A percentile compares a stretch with the other conserved stretches of the same genome.
Evolutionary conservation across 2,797 vertebrate species (phyloP).

Genomic region (Hybognathus amarus): DNA sequence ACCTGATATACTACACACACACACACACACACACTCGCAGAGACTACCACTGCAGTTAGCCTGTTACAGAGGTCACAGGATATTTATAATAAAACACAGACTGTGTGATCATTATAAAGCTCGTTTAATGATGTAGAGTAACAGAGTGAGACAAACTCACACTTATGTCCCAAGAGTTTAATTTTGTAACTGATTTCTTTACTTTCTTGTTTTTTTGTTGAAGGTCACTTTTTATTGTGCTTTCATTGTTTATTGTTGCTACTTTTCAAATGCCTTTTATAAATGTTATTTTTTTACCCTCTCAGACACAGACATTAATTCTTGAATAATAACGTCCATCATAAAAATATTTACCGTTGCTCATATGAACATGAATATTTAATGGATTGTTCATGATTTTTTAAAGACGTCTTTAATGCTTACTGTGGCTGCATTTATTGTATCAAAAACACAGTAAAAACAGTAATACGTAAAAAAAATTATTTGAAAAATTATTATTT

Average conservation of each 20-base stretch:
- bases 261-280: not conserved
- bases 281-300: not conserved
- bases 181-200: not conserved
- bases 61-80: conserved; percentile 51
- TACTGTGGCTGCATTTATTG: not conserved
- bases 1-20: conserved; percentile 61
- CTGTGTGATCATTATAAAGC: conserved; percentile 8
- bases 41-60: conserved; percentile 40
- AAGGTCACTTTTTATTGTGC: not conserved
- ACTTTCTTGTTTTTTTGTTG: not conserved
- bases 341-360: no score
- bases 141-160: not conserved
- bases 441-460: not conserved
- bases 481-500: not conserved
- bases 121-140: conserved; percentile 9
- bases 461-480: not conserved
- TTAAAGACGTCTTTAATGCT: not conserved
- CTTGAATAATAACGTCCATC: not conserved
- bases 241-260: not conserved
- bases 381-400: not conserved
- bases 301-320: not conserved
- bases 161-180: not conserved
- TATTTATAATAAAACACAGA: conserved; percentile 47
- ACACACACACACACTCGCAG: not conserved
- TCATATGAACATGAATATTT: no score